Conservation (phyloP, 2,888 invertebrate species). For the Epinotia ramella region DNA sequence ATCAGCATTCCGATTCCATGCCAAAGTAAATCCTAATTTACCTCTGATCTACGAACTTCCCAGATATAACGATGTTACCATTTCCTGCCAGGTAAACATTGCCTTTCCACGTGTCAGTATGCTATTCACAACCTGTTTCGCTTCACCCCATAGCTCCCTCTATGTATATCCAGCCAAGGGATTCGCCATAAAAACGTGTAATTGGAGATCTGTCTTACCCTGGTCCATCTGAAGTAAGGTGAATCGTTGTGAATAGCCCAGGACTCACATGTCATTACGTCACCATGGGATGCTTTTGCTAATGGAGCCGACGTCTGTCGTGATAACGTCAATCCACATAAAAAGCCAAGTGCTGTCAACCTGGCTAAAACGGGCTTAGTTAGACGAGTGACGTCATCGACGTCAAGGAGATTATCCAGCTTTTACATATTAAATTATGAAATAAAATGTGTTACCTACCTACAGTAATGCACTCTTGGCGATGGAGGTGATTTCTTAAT, state of each 20-base stretch:
- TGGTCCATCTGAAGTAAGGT: neutral
- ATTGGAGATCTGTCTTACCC: neutral
- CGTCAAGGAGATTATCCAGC: constrained; percentile 67
- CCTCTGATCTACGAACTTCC: constrained; percentile 25
- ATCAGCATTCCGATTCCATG: constrained; percentile 23
- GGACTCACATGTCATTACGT: constrained; percentile 58
- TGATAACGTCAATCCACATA: constrained; percentile 77
- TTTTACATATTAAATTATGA: constrained; percentile 66
- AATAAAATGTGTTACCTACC: constrained; percentile 10
- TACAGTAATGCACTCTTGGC: neutral
- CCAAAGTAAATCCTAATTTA: constrained; percentile 40
- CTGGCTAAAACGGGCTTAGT: constrained; percentile 68
- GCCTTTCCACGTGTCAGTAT: constrained; percentile 16
- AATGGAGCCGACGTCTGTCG: constrained; percentile 72
- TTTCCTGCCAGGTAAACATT: constrained; percentile 31
- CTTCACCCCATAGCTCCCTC: neutral
- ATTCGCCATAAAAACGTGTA: neutral
- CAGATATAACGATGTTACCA: constrained; percentile 1
- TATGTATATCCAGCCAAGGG: neutral
- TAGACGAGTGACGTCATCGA: constrained; percentile 67
- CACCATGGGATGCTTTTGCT: constrained; percentile 58
- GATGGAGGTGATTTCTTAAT: neutral
- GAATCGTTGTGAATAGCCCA: neutral
- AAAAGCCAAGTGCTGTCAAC: constrained; percentile 75
- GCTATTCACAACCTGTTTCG: neutral